phyloP scores from a whole-genome alignment of 2,797 vertebrate species.

The Typhlichthys eigenmanni region DNA sequence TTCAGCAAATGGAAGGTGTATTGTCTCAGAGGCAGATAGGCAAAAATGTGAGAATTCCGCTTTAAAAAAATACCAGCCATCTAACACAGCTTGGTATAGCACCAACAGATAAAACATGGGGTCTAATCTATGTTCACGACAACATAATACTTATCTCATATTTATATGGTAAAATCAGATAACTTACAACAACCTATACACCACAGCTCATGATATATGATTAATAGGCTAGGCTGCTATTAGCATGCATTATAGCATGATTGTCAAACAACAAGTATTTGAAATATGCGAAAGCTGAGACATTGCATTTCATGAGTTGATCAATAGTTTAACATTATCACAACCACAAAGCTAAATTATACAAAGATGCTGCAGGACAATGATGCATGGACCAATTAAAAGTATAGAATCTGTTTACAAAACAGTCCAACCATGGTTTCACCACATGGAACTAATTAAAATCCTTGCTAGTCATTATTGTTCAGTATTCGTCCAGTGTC shows the following conservation, averaged over 20 bases:
- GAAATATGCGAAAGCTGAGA: not conserved
- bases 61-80: conserved; percentile 17
- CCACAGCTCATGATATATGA: not conserved
- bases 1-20: not conserved
- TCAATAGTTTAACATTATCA: not conserved
- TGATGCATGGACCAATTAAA: too few relatives aligned
- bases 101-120: conserved; percentile 15
- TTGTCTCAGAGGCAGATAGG: conserved; percentile 2
- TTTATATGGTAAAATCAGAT: not conserved
- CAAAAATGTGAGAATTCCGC: conserved; percentile 4
- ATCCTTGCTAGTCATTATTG: not conserved
- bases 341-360: not conserved
- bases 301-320: not conserved
- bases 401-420: too few relatives aligned
- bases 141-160: conserved; percentile 3
- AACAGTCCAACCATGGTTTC: too few relatives aligned
- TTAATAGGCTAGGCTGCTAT: conserved; percentile 9
- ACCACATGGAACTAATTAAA: too few relatives aligned
- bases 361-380: conserved; percentile 1
- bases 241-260: conserved; percentile 28
- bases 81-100: not conserved
- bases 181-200: not conserved
- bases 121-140: conserved; percentile 1
- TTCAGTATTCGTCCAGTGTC: conserved; percentile 1
- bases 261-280: conserved; percentile 40